These are phyloP conservation scores for Centropus unirufus DNA, from an alignment of 2,113 vertebrate species.

Conservation along the genomic window DNA sequence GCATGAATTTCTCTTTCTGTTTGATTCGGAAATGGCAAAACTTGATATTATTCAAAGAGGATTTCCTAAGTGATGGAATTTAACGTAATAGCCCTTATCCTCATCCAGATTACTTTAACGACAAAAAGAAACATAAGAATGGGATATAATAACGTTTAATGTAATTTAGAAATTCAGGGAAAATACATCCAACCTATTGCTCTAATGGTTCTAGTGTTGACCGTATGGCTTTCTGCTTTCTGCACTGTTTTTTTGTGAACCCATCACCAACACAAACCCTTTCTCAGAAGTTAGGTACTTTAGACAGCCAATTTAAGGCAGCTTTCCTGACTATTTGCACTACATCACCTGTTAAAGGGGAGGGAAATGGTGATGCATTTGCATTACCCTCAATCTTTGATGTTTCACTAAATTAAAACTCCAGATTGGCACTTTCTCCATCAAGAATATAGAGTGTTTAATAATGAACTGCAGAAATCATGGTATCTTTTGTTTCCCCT, in stretches of 20 bases:
- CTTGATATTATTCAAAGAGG: not conserved
- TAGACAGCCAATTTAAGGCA: not conserved
- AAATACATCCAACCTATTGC: not conserved
- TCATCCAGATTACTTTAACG: not conserved
- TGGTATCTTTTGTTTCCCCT: not conserved
- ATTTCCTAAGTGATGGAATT: not conserved
- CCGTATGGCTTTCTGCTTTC: not conserved
- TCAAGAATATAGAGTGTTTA: not conserved
- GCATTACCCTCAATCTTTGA: not conserved
- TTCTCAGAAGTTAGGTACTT: not conserved
- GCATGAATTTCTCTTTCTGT: not conserved
- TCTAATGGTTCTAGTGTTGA: not conserved
- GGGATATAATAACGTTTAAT: not conserved
- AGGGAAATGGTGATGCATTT: not conserved
- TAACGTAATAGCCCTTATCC: not conserved
- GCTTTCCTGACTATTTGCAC: not conserved
- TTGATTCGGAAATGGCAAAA: not conserved
- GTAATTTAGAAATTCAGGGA: rapidly evolving
- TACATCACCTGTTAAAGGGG: rapidly evolving
- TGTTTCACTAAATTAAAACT: not conserved
- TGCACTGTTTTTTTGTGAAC: not conserved
- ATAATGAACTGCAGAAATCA: not conserved
- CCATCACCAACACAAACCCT: not conserved
- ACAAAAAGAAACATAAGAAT: not conserved
- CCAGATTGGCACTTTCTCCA: not conserved